phyloP scores from a whole-genome alignment of 2,888 invertebrate species.

The Hanleya hanleyi region DNA sequence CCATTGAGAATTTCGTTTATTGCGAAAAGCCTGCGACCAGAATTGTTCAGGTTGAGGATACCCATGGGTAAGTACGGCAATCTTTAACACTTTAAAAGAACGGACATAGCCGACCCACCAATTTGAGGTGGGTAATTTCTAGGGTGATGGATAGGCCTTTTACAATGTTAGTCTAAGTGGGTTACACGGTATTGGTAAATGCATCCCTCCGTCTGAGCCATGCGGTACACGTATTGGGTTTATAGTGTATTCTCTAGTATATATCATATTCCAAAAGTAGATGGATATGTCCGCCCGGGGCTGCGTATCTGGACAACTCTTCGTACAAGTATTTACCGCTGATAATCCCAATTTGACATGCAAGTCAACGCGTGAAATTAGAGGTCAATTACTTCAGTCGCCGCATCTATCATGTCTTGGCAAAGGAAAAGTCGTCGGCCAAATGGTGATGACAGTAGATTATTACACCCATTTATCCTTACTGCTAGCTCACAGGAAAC shows the following conservation, averaged over 20 bases:
- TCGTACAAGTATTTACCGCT: too few relatives aligned
- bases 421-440: neutral
- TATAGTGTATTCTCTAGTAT: too few relatives aligned
- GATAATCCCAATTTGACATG: neutral
- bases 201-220: neutral
- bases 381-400: neutral
- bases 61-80: too few relatives aligned
- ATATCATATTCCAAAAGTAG: too few relatives aligned
- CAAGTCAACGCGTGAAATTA: slow-evolving; percentile 3
- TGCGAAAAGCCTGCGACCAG: too few relatives aligned
- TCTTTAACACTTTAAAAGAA: too few relatives aligned
- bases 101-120: too few relatives aligned
- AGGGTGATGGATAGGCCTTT: neutral
- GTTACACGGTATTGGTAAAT: neutral
- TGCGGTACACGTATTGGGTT: too few relatives aligned
- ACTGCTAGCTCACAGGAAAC: too few relatives aligned
- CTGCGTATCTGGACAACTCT: neutral
- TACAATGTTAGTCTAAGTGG: neutral
- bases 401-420: neutral
- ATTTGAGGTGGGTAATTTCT: neutral
- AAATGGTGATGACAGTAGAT: neutral
- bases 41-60: too few relatives aligned
- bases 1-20: too few relatives aligned
- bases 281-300: neutral
- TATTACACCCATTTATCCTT: neutral